A percentile compares a stretch with the other conserved stretches of the same genome.
Conservation (phyloP, 2,797 vertebrate species). For the Fratercula arctica region DNA sequence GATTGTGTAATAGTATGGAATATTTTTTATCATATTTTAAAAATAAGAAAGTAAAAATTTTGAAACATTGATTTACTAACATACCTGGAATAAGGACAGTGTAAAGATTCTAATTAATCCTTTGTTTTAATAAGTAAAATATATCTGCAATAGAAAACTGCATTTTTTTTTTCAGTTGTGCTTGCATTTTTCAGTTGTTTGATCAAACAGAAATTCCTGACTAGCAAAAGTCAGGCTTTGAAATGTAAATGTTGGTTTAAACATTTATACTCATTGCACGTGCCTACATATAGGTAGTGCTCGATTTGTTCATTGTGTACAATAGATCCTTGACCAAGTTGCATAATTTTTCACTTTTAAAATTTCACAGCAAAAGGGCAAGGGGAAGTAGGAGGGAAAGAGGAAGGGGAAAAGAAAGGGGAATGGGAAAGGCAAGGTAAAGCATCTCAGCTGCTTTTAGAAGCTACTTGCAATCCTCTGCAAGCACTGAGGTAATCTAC, state of each 20-base stretch:
- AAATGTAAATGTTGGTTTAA: neutral
- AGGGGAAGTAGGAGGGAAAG: neutral
- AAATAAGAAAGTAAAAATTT: neutral
- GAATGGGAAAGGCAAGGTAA: neutral
- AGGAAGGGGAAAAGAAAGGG: neutral
- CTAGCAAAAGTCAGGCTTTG: neutral
- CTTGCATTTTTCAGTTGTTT: neutral
- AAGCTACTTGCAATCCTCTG: neutral
- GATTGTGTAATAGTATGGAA: neutral
- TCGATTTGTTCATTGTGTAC: neutral
- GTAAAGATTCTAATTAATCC: neutral
- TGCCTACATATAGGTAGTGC: neutral
- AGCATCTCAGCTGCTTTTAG: neutral
- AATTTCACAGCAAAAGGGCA: neutral
- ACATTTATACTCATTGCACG: neutral
- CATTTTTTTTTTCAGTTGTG: neutral
- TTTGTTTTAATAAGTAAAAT: neutral
- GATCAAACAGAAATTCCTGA: neutral
- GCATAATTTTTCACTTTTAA: neutral
- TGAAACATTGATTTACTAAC: neutral
- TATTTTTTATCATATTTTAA: neutral
- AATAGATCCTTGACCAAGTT: neutral
- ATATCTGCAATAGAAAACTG: neutral
- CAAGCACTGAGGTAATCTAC: neutral
- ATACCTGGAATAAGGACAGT: neutral